Evolutionary conservation across 2,797 vertebrate genomes (phyloP).

Genomic region (Odontamblyopus lacepedii): DNA sequence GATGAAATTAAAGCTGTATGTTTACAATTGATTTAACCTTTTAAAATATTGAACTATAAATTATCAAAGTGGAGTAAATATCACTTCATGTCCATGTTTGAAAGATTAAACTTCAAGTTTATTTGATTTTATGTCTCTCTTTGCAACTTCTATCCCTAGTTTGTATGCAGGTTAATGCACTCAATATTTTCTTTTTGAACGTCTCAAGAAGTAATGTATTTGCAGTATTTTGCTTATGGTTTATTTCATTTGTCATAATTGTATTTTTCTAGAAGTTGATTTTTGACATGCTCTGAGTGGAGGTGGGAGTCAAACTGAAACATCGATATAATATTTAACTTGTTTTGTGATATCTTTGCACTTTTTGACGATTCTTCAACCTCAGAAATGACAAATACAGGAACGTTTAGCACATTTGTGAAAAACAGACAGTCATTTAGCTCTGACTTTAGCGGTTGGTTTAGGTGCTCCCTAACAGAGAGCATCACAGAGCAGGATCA

Average conservation of each 20-base stretch:
- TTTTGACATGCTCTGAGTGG: no score
- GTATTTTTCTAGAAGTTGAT: no score
- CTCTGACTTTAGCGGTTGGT: neutral
- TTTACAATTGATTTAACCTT: neutral
- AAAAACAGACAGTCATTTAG: no score
- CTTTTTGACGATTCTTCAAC: neutral
- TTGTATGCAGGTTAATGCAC: no score
- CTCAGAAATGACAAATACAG: no score
- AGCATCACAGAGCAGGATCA: conserved; percentile 22
- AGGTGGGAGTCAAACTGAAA: no score
- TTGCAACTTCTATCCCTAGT: neutral
- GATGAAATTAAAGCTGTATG: neutral
- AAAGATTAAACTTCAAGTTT: neutral
- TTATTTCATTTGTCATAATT: neutral
- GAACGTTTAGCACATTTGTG: no score
- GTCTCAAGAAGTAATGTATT: neutral
- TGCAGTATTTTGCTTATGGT: neutral
- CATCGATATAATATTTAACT: no score
- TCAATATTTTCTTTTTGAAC: no score
- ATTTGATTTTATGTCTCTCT: neutral
- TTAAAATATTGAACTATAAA: neutral
- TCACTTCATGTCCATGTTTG: neutral
- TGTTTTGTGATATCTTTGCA: no score
- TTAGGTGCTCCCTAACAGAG: conserved; percentile 17
- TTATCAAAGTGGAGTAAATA: neutral